Conservation (phyloP, 1,140 invertebrate species). For the Scylla paramamosain region DNA sequence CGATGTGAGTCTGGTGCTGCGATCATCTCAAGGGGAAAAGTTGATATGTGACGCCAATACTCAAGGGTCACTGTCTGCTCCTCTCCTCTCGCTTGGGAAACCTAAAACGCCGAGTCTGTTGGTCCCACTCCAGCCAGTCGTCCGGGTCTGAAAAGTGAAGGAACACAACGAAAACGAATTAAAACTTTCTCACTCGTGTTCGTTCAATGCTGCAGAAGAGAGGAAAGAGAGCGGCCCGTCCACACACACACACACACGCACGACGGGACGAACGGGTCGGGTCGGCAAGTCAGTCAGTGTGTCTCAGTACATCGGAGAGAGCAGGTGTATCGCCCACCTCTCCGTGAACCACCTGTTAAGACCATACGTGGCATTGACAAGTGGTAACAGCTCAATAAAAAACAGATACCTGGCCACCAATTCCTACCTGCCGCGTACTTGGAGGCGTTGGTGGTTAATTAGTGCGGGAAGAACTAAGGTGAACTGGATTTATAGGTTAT, state of each 20-base stretch:
- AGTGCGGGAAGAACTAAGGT: neutral
- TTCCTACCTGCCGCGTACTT: neutral
- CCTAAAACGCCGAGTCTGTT: too few relatives aligned
- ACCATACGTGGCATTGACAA: neutral
- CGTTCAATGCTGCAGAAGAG: neutral
- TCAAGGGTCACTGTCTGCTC: too few relatives aligned
- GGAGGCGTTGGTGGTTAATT: neutral
- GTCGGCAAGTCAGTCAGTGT: neutral
- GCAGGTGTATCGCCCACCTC: neutral
- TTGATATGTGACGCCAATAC: too few relatives aligned
- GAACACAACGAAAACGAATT: too few relatives aligned
- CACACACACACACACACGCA: neutral
- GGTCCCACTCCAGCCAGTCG: too few relatives aligned
- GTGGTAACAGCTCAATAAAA: neutral
- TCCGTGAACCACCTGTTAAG: neutral
- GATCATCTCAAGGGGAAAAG: too few relatives aligned
- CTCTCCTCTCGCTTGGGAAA: too few relatives aligned
- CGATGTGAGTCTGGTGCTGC: too few relatives aligned
- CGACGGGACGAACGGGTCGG: too few relatives aligned
- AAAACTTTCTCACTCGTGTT: neutral
- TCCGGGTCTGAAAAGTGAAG: too few relatives aligned
- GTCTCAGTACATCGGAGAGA: neutral
- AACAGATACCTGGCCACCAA: neutral
- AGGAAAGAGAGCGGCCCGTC: slow-evolving; percentile 1
- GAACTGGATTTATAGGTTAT: neutral